phyloP scores from a whole-genome alignment of 2,113 vertebrate genomes.

The Onychorhynchus coronatus region DNA sequence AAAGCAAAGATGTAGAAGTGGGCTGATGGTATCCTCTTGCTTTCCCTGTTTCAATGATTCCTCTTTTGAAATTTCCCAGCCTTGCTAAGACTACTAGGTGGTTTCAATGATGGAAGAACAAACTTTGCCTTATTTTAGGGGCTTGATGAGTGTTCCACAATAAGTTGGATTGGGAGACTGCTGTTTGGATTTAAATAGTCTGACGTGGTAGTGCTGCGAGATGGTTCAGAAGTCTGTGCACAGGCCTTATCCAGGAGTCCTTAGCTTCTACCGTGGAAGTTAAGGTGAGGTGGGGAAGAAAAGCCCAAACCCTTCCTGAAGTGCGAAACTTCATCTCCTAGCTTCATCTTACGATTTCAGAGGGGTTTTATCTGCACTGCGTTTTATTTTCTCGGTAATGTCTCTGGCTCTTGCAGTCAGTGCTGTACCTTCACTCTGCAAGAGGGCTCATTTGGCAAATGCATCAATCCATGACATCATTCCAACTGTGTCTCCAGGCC shows the following conservation, averaged over 20 bases:
- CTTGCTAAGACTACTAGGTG: not conserved
- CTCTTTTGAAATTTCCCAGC: not conserved
- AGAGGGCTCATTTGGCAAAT: not conserved
- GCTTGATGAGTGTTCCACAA: accelerated
- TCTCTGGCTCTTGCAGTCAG: not conserved
- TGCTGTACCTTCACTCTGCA: not conserved
- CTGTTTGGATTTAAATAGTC: not conserved
- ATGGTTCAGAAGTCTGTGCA: not conserved
- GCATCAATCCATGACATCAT: not conserved
- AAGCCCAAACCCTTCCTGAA: not conserved
- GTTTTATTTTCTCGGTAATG: not conserved
- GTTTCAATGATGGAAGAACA: not conserved
- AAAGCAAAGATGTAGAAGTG: not conserved
- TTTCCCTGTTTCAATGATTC: not conserved
- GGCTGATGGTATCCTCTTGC: not conserved
- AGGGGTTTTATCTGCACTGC: not conserved
- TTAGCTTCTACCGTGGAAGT: not conserved
- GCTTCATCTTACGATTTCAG: not conserved
- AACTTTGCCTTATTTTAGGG: not conserved
- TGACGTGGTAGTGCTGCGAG: accelerated
- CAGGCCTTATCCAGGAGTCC: not conserved
- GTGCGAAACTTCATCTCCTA: not conserved
- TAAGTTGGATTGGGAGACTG: not conserved
- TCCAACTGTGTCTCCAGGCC: not conserved
- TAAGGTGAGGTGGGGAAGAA: not conserved